A percentile compares a stretch with the other conserved stretches of the same genome.
phyloP scores from a whole-genome alignment of 2,797 vertebrate species.

The Aselliscus stoliczkanus region DNA sequence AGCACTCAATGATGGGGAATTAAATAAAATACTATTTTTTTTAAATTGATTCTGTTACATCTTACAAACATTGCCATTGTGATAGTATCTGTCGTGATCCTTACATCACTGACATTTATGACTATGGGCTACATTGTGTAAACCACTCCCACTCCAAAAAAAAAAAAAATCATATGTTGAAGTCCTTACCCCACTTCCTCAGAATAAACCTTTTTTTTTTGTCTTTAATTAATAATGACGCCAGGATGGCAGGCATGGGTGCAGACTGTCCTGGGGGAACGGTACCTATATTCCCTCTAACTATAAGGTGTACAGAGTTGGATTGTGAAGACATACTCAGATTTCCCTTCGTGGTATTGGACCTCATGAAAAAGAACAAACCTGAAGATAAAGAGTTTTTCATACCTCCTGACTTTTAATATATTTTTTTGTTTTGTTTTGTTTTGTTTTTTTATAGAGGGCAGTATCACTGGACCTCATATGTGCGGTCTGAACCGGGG shows the following conservation, averaged over 20 bases:
- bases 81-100: neutral
- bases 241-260: neutral
- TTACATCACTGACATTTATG: neutral
- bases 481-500: too few relatives aligned
- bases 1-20: neutral
- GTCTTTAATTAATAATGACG: neutral
- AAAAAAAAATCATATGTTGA: neutral
- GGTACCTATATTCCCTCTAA: rapidly evolving
- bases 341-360: neutral
- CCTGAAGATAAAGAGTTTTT: neutral
- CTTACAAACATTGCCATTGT: neutral
- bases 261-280: neutral
- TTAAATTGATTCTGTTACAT: neutral
- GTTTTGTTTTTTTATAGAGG: too few relatives aligned
- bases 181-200: neutral
- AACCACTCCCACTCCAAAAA: too few relatives aligned
- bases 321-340: neutral
- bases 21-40: neutral
- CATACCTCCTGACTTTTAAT: neutral
- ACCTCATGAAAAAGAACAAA: neutral
- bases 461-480: too few relatives aligned
- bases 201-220: neutral
- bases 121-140: neutral
- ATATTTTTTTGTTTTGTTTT: too few relatives aligned
- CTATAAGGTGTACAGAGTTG: neutral